Evolutionary conservation across 2,113 vertebrate species (phyloP), one percentile per base, ranked within the genome.

Genomic region (Rhodinocichla rosea): DNA sequence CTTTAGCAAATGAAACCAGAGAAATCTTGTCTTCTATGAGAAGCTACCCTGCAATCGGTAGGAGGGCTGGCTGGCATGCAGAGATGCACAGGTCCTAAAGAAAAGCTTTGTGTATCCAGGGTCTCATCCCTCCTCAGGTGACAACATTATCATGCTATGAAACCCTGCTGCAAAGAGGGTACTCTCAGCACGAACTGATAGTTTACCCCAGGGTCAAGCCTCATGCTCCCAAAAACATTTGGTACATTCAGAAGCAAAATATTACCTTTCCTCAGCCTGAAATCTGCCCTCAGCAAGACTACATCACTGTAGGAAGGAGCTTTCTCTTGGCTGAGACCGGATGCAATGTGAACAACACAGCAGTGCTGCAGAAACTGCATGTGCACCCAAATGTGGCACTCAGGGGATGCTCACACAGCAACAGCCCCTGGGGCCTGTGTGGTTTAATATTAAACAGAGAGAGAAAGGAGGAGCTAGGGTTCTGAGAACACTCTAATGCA

Each of bases 161-260:
- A 56, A 39, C 30, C 23, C 14, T 0, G 0, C 59, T 6, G 40
- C 69, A 20, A 59, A 63, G 22, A 53, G 22, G 32, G 8, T 24
- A 15, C 23, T 19, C 64, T 27, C 13, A 10, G 45, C 44, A 15
- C 0, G 5, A 80, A 27, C 32, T 24, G 14, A 19, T 3, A 9
- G 26, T 39, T 6, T 19, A 39, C 15, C 22, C 26, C 37, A 10
- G 21, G 10, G 59, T 20, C 35, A 35, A 82, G 30, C 11, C 40
- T 13, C 53, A 15, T 39, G 63, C 15, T 69, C 63, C 65, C 3
- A 33, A 50, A 82, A 87, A 22, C 6, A 52, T 11, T 10, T 15
- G 37, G 28, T 17, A 40, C 2, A 1, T 40, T 9, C 16, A 44
- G 27, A 32, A 64, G 21, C 14, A 47, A 79, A 83, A 37, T 2